Base-by-base conservation (phyloP, 2,113 vertebrate species). In the Menidia beryllina region DNA sequence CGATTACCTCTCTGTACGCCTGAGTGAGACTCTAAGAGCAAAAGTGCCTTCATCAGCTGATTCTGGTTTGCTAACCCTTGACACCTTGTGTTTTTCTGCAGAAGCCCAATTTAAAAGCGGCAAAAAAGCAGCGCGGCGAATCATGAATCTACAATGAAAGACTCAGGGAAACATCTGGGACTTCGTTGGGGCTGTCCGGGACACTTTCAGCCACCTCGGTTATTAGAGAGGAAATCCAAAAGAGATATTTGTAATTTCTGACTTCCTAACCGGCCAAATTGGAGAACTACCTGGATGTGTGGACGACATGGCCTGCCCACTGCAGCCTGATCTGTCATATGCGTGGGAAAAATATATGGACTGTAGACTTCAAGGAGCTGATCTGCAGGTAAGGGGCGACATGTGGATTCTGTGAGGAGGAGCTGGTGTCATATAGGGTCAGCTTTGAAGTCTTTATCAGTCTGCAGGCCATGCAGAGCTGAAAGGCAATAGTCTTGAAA, bases 341-440 rank as follows among this genome's bases (percentile, higher is more conserved):
- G 90, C 93, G 41, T 94, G 94, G 94, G 94, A 94, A 50, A 93
- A 90, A 55, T 94, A 94, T 69, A 93, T 92, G 90, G 92, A 94
- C 68, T 92, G 89, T 60, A 87, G 93, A 15, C 74, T 91, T 21
- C 93, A 93, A 53, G 93, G 92, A 86, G 91, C 92, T 4, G 92
- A 94, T 78, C 83, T 93, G 73, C 92, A 93, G 93, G 94, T 94
- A 88, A 17, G 74, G 68, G n/a, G 27, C 65, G 66, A 36, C 61
- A 45, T 69, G 1, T 34, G 30, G 30, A 10, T 8, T 34, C 24
- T 45, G 34, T 13, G 14, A 13, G 14, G 19, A 26, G 63, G 50
- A 38, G 34, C 24, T 15, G 3, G 23, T 17, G 13, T 20, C 7
- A 34, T 49, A 10, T 43, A 26, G 39, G 23, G 21, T 67, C 49